Percentiles rank a stretch among this genome's conserved stretches.
Conservation (phyloP, 2,888 invertebrate species). For the Troides oblongomaculatus region DNA sequence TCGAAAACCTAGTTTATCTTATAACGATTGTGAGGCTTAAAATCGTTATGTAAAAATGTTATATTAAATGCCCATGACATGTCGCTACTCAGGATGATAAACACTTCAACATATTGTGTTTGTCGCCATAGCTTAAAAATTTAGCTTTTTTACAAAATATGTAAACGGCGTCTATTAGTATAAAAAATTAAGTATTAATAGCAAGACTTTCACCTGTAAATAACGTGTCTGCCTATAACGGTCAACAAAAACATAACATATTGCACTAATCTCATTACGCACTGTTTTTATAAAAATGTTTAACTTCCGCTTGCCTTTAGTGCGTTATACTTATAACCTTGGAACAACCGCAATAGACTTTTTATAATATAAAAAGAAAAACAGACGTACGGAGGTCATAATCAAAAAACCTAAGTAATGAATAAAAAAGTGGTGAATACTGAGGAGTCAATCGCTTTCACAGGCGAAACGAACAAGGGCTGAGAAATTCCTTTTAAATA, state of each 20-base stretch:
- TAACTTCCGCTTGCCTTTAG: not conserved
- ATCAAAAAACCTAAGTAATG: not conserved
- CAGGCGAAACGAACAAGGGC: constrained; percentile 17
- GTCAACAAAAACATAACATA: too few relatives aligned
- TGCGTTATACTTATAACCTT: not conserved
- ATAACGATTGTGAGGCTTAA: not conserved
- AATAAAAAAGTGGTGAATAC: constrained; percentile 5
- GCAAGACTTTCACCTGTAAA: too few relatives aligned
- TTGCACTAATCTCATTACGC: too few relatives aligned
- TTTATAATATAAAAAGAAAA: not conserved
- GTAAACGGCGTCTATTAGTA: too few relatives aligned
- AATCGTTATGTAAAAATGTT: too few relatives aligned
- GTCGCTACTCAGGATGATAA: too few relatives aligned
- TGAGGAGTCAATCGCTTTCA: constrained; percentile 4
- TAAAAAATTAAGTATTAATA: too few relatives aligned
- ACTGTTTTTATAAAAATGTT: not conserved
- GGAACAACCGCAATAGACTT: not conserved
- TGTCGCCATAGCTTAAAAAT: too few relatives aligned
- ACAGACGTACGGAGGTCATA: not conserved
- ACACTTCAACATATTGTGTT: too few relatives aligned
- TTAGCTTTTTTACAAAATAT: too few relatives aligned
- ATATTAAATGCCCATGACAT: too few relatives aligned
- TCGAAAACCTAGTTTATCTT: not conserved
- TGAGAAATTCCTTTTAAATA: constrained; percentile 17
- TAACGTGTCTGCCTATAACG: too few relatives aligned